Base-by-base conservation (phyloP, 1,140 invertebrate species). In the Bombus sibiricus region DNA sequence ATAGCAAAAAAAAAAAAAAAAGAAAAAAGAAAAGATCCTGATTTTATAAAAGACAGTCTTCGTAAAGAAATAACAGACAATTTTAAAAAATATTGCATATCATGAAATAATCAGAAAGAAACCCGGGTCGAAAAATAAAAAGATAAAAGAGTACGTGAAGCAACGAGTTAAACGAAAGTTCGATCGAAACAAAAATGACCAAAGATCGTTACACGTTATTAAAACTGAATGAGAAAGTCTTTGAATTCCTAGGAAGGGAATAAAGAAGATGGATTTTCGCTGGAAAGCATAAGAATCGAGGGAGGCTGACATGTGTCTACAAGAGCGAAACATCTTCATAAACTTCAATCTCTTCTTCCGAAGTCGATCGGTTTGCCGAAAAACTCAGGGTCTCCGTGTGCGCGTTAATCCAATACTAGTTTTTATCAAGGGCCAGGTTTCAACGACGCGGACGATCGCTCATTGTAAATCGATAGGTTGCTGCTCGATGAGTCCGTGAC, bases 381-480 rank as follows among this genome's bases (percentile, higher is more conserved):
- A 91, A 91, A 90, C 62, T 43, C 64, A 62, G 64, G 39, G 73
- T 39, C 80, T 90, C 81, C 73, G 75, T 86, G 80, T 41, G 69
- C 89, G 90, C 86, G 89, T 90, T 91, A 91, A 91, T 91, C 89
- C 89, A 91, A 91, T 91, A 90, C 90, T 90, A 90, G 84, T 91
- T 91, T 91, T 91, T 91, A 80, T 69, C 3, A 15, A 43, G 15
- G 59, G 5, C 47, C 80, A 82, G 64, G 62, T 88, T 76, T 81
- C 80, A 88, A 64, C 73, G 41, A 86, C 68, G 84, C 39, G 59
- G 71, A 76, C 81, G 74, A 80, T 84, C 77, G 77, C 89, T 90
- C 90, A 88, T 90, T 90, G 90, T 88, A 90, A 91, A 90, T 90
- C 89, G 89, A 90, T 90, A 88, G 86, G 76, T 83, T 85, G 81